Base-by-base conservation (phyloP, 2,113 vertebrate species). In the Aptenodytes patagonicus region DNA sequence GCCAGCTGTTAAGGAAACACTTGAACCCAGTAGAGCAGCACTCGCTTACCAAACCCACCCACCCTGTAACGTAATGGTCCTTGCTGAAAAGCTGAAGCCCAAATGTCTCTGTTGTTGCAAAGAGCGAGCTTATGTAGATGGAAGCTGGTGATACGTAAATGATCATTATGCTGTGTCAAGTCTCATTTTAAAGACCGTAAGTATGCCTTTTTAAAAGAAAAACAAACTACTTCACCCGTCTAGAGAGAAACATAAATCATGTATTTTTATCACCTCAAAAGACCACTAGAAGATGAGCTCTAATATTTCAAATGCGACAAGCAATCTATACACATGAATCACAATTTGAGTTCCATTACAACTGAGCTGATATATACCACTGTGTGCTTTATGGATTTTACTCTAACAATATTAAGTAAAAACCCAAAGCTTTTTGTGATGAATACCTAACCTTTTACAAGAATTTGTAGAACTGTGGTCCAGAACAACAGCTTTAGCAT, bases 261-360 rank as follows among this genome's bases (percentile, higher is more conserved):
- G 49, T 92, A 51, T 96, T 98, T 97, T 97, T 97, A 97, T 97
- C 96, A 96, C 88, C 83, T 96, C 92, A 54, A 93, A 98, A 98
- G 97, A 97, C 95, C 96, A 95, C 83, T 76, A 64, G 95, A 98
- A 98, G 96, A 98, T 97, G 90, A 98, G 92, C 77, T 96, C 91
- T 97, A 97, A 98, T 98, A 98, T 98, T 98, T 98, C 97, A 98
- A 96, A 97, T 95, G 61, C 6, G 89, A 98, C 97, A 98, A 95
- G 96, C 92, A 94, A 95, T 98, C 98, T 97, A 77, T 96, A 96
- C 12, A 68, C 96, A 97, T 98, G 97, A 97, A 98, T 98, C 89
- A 87, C 96, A 97, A 95, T 97, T 96, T 84, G 93, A 96, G 93
- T 83, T 93, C 92, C 60, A 93, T 97, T 98, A 93, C 93, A 61